Conservation (phyloP, 92 coral and sea anemone species). For the Actinernus sp. region DNA sequence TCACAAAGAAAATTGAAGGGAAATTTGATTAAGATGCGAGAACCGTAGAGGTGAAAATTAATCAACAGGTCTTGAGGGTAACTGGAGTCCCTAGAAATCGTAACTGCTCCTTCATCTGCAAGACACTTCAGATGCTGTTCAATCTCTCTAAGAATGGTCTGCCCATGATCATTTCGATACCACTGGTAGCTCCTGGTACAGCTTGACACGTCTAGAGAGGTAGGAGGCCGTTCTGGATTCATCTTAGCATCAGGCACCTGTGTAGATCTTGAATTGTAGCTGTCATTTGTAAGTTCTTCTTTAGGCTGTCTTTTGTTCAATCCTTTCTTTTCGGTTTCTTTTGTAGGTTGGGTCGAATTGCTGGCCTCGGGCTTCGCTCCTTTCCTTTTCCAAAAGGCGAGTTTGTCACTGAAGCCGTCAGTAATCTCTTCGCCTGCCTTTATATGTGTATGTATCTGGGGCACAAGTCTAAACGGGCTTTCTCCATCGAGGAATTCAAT, state of each 20-base stretch:
- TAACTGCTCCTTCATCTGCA: no score
- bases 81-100: no score
- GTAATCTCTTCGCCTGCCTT: conserved; percentile 28
- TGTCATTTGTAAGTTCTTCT: no score
- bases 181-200: not conserved
- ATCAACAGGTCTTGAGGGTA: conserved; percentile 12
- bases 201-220: not conserved
- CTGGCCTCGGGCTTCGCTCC: no score
- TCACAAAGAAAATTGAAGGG: conserved; percentile 32
- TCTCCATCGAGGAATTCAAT: no score
- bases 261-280: no score
- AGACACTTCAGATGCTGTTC: not conserved
- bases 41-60: not conserved
- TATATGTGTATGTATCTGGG: not conserved
- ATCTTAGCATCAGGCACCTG: no score
- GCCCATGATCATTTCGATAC: conserved; percentile 5
- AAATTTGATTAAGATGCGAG: not conserved
- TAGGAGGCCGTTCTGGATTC: no score
- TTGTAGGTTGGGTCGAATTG: no score
- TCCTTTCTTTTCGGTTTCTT: no score
- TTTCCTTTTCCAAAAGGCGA: no score
- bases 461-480: conserved; percentile 21
- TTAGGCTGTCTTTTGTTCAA: no score
- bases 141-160: not conserved
- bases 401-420: not conserved